These are phyloP conservation scores for Macaria notata DNA, from an alignment of 2,888 invertebrate species.

Conservation along the genomic window DNA sequence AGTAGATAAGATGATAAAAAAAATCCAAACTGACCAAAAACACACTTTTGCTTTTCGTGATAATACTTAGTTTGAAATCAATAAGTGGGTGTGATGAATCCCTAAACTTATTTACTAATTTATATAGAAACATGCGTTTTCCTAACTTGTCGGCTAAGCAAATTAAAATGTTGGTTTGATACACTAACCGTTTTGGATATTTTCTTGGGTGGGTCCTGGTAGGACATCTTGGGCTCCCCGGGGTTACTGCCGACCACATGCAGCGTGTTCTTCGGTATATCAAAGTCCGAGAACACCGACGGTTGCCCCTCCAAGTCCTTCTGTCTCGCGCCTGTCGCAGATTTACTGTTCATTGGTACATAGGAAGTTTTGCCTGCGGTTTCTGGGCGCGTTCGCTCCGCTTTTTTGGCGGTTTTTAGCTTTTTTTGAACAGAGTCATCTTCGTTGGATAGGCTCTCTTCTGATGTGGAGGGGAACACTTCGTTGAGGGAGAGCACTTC, in stretches of 20 bases:
- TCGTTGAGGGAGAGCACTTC: conserved; percentile 73
- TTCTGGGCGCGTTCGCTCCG: conserved; percentile 45
- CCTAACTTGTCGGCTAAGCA: no score
- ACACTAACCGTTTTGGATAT: conserved; percentile 72
- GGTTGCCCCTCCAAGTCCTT: conserved; percentile 59
- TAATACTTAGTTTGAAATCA: no score
- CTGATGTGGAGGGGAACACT: conserved; percentile 76
- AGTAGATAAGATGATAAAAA: no score
- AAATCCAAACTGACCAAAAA: no score
- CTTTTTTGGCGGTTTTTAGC: conserved; percentile 48
- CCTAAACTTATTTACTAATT: no score
- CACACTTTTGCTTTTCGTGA: no score
- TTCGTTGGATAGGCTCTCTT: conserved; percentile 67
- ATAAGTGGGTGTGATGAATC: no score
- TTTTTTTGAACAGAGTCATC: conserved; percentile 59
- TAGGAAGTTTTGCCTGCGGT: conserved; percentile 53
- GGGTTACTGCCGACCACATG: conserved; percentile 75
- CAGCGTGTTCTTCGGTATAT: conserved; percentile 73
- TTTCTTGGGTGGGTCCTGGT: conserved; percentile 71
- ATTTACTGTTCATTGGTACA: conserved; percentile 71
- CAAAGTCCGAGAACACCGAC: conserved; percentile 66
- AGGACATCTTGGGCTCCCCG: conserved; percentile 75
- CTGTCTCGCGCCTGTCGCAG: conserved; percentile 61
- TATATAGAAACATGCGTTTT: no score
- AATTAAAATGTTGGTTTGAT: no score